phyloP scores from a whole-genome alignment of 2,797 vertebrate species.

The Bradypus variegatus region DNA sequence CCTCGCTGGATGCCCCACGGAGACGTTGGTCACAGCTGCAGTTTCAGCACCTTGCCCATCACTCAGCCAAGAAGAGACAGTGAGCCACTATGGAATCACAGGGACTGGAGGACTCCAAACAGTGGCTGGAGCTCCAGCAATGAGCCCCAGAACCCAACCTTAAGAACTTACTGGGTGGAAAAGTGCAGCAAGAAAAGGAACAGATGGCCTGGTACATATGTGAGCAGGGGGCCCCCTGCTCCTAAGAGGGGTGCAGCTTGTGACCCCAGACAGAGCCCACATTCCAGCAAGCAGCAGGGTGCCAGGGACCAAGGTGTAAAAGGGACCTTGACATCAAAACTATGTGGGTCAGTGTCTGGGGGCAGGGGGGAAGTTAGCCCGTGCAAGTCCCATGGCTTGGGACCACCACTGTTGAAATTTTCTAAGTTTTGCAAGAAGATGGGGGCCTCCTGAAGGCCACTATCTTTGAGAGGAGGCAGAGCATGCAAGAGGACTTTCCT shows the following conservation, averaged over 20 bases:
- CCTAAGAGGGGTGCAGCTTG: neutral
- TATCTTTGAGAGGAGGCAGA: neutral
- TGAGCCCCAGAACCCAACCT: neutral
- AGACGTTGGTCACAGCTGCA: neutral
- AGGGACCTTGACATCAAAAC: neutral
- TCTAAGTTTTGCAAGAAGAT: neutral
- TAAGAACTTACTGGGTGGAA: neutral
- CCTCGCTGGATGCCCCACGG: neutral
- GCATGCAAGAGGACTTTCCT: neutral
- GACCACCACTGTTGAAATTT: neutral
- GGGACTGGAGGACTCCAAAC: too few relatives aligned
- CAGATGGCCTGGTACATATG: neutral
- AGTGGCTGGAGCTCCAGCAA: neutral
- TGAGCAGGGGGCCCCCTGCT: too few relatives aligned
- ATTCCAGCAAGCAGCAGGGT: neutral
- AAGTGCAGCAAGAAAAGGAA: neutral
- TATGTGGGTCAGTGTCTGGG: neutral
- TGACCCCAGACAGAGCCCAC: neutral
- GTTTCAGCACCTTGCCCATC: neutral
- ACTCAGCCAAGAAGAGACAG: neutral
- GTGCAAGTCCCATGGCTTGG: neutral
- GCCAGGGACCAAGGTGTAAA: neutral
- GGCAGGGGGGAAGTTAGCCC: neutral
- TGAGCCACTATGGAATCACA: too few relatives aligned
- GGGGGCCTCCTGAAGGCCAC: too few relatives aligned